Evolutionary conservation across 2,888 invertebrate genomes (phyloP), one percentile per base, ranked within the genome.

Genomic region (Caenorhabditis sp.): DNA sequence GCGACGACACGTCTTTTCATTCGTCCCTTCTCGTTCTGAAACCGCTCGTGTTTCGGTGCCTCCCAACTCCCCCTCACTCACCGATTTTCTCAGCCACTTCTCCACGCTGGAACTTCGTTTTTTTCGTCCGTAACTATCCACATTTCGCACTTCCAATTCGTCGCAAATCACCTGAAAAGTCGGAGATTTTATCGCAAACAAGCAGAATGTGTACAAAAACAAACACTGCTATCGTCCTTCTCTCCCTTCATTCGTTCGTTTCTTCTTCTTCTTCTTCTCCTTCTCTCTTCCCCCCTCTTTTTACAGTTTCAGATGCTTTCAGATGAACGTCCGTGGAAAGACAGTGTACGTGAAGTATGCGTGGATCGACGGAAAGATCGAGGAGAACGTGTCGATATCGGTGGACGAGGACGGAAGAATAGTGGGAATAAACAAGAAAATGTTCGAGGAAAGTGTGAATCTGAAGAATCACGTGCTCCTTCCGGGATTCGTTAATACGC

Each of bases 401-500:
- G 45, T 76, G 4, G 71, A 76, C 32, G 32, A 52, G 11, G 5
- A 26, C 11, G 76, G 76, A 55, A 72, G 53, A 65, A 83, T 83
- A n/a, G 56, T 39, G 1, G 52, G 58, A 13, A 78, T 83, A 13
- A 48, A 56, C 13, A n/a, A 35, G 26, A 59, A 56, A 48, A 30
- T 37, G 26, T 62, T 35, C 45, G 55, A 50, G 0, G 56, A 56
- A 11, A 52, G 26, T n/a, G 59, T 75, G 8, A 24, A 53, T 17
- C 45, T 75, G 52, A 26, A 2, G 9, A 43, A 62, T 37, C 68
- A 70, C 22, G 15, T 81, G 9, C 45, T 88, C 2, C 32, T 88
- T 11, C 87, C 88, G 8, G 88, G 88, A 13, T 87, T 88, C 61
- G 82, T 88, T 15, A 88, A 85, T 70, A 83, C 85, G 4, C 88